These are phyloP conservation scores for Tyto alba DNA, from an alignment of 2,113 vertebrate species.

Conservation along the genomic window DNA sequence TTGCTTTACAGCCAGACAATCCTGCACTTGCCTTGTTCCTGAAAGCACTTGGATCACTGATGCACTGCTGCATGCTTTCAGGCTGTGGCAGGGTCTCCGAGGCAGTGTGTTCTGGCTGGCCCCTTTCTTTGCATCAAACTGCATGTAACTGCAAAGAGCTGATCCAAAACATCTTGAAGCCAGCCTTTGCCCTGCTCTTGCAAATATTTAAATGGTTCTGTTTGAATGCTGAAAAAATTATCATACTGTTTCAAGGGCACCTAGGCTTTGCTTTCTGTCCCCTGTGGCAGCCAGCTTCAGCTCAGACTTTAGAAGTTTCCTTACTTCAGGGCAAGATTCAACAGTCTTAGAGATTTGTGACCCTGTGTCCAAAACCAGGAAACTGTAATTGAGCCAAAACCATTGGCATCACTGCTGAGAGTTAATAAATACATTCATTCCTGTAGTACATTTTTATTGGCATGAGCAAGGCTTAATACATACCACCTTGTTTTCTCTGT, in stretches of 20 bases:
- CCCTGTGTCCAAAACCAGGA: conserved; percentile 1
- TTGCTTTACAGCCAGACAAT: neutral
- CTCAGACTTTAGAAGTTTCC: neutral
- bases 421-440: conserved; percentile 47
- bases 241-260: neutral
- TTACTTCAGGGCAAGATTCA: conserved; percentile 1
- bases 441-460: conserved; percentile 48
- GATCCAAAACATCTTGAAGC: neutral
- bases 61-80: neutral
- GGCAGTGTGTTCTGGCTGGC: neutral
- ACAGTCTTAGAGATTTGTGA: neutral
- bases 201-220: neutral
- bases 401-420: conserved; percentile 20
- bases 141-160: neutral
- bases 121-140: neutral
- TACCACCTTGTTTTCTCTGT: conserved; percentile 18
- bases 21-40: neutral
- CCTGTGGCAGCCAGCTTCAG: neutral
- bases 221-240: neutral
- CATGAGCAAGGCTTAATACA: neutral
- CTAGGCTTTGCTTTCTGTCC: neutral
- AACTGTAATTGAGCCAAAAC: conserved; percentile 7
- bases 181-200: neutral
- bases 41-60: rapidly evolving
- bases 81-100: neutral